Evolutionary conservation across 2,888 invertebrate species (phyloP), one percentile per base, ranked within the genome.

Genomic region (Drosophila prostipennis): DNA sequence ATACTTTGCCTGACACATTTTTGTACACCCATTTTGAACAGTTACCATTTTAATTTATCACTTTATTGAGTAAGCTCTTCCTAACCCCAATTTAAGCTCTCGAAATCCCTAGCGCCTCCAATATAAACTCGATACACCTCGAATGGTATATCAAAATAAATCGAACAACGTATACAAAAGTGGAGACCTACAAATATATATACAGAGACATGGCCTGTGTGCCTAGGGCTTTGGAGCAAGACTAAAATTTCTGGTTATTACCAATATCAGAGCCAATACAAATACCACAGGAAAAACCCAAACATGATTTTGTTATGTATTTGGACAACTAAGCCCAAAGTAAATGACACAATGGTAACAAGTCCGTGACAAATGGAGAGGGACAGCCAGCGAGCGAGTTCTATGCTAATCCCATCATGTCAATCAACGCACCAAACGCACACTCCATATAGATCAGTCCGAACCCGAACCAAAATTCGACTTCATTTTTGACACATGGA

Each of bases 401-500:
- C 56, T 71, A 82, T 61, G 87, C 76, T 83, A 83, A 83, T 83
- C 82, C 82, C 81, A 70, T 60, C 73, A 85, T 83, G 82, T 83
- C 82, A 83, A 83, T 83, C 87, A 32, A 10, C 45, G 19, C 36
- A 14, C 46, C 39, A 26, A 19, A 52, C 51, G 46, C 34, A 49
- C 29, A 48, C 14, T 34, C 53, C n/a, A 29, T 46, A 36, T 53
- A 42, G 53, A 57, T 43, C 36, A 40, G 55, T 26, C 26, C 26
- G 5, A 26, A 26, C 26, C 26, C 52, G 58, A 76, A 75, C 79
- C 84, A 70, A 74, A 72, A 72, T 45, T 53, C 46, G 74, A 82
- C 81, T 82, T 82, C 87, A 87, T 87, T 82, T 70, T 87, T 75
- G 85, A 87, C 85, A 84, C 74, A 80, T 81, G 81, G 70, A 57